These are phyloP conservation scores for Leptinotarsa juncta DNA, from an alignment of 2,888 invertebrate species.

Conservation along the genomic window DNA sequence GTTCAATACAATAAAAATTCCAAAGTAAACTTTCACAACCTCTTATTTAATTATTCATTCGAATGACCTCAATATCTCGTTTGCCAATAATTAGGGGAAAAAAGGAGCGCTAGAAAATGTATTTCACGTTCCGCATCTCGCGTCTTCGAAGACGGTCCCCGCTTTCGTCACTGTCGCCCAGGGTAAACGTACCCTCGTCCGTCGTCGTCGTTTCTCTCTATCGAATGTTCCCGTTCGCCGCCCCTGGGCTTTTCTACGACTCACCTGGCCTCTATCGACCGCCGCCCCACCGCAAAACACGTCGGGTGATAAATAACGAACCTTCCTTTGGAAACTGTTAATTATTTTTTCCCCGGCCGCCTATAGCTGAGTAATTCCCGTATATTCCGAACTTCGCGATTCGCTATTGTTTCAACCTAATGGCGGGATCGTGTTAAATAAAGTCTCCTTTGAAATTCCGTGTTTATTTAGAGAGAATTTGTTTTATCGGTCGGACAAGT, in stretches of 20 bases:
- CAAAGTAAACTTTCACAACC: no score
- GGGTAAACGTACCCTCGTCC: neutral
- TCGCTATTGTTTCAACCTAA: slow-evolving; percentile 14
- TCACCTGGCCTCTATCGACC: slow-evolving; percentile 61
- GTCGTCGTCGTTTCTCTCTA: slow-evolving; percentile 11
- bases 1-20: no score
- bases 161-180: slow-evolving; percentile 13
- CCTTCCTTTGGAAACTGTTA: slow-evolving; percentile 49
- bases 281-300: slow-evolving; percentile 43
- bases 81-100: neutral
- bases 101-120: neutral
- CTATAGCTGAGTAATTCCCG: slow-evolving; percentile 22
- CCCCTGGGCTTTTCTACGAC: slow-evolving; percentile 54
- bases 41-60: neutral
- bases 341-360: slow-evolving; percentile 27
- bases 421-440: slow-evolving; percentile 17
- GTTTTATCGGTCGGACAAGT: slow-evolving; percentile 13
- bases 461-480: slow-evolving; percentile 19
- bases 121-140: neutral
- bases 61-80: neutral
- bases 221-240: slow-evolving; percentile 21
- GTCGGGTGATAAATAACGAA: slow-evolving; percentile 55
- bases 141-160: neutral
- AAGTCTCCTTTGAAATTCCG: neutral
- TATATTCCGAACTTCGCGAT: slow-evolving; percentile 19